Base-by-base conservation (phyloP, 1,140 invertebrate genomes). In the Trachymyrmex cornetzi region DNA sequence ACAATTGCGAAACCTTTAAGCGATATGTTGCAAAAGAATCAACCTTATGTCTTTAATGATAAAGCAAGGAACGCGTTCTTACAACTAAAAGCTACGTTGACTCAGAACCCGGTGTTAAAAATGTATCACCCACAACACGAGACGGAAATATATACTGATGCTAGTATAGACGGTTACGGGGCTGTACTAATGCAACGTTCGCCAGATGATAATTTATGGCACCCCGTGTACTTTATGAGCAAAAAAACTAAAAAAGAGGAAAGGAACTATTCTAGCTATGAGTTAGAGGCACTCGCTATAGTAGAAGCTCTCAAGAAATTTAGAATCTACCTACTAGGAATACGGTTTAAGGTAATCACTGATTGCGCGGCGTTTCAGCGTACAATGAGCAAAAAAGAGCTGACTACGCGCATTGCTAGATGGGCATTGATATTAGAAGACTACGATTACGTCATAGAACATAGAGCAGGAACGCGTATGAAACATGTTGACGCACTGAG, bases 401-500 rank as follows among this genome's bases (percentile, higher is more conserved):
- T 55, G n/a, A 55, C 14, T 50, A 50, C 50, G 11, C 50, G 50
- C 4, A 16, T 50, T 50, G 30, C 64, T 38, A 77, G 75, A 27
- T 79, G 75, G 75, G 75, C 61, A 0, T 16, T 64, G 30, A 19
- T 50, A 4, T 22, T 79, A 16, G 14, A 79, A 27, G 59, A 48
- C 22, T 79, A 53, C 1, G 38, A 79, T 3, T 77, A 77, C 50
- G 50, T 11, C 14, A 66, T 79, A 27, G 77, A 79, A 30, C 77
- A 66, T 22, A 16, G 48, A 38, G 0, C 61, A 5, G 61, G 44
- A 3, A 34, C 22, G 12, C 30, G 38, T 11, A 79, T 79, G 77
- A 61, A 22, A 48, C 77, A 79, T 7, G 77, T 79, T 0, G 77
- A 66, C 30, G 77, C 48, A 2, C 14, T 79, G 30, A 88, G 82